A percentile compares a stretch with the other conserved stretches of the same genome.
Evolutionary conservation across 2,113 vertebrate species (phyloP).

Genomic region (Cyphotilapia sp.): DNA sequence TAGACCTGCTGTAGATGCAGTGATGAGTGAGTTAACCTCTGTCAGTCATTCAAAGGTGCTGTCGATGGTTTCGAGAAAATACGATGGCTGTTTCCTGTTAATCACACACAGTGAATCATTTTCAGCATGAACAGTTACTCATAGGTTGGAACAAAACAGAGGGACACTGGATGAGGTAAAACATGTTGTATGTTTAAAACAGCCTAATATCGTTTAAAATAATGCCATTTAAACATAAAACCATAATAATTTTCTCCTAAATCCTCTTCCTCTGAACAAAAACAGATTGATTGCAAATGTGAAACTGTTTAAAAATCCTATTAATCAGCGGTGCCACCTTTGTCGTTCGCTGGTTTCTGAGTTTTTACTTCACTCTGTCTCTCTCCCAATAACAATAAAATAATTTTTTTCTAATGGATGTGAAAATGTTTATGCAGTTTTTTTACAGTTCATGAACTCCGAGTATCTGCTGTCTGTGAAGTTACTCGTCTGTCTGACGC

Average conservation of each 20-base stretch:
- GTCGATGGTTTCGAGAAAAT: fast-evolving
- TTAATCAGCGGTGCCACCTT: neutral
- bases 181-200: neutral
- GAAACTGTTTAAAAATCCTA: neutral
- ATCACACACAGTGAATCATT: neutral
- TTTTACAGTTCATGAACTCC: fast-evolving
- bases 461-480: fast-evolving
- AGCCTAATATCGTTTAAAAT: neutral
- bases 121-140: neutral
- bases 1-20: neutral
- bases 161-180: neutral
- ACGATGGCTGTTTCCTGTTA: fast-evolving
- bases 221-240: neutral
- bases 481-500: neutral
- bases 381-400: neutral
- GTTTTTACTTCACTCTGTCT: neutral
- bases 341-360: neutral
- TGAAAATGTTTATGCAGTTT: neutral
- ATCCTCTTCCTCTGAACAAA: neutral
- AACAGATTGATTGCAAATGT: neutral
- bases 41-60: neutral
- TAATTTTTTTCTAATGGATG: neutral
- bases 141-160: neutral
- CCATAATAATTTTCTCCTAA: neutral
- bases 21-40: neutral